These are phyloP conservation scores for Lophotis ruficrista DNA, from an alignment of 2,113 vertebrate genomes.

Conservation along the genomic window DNA sequence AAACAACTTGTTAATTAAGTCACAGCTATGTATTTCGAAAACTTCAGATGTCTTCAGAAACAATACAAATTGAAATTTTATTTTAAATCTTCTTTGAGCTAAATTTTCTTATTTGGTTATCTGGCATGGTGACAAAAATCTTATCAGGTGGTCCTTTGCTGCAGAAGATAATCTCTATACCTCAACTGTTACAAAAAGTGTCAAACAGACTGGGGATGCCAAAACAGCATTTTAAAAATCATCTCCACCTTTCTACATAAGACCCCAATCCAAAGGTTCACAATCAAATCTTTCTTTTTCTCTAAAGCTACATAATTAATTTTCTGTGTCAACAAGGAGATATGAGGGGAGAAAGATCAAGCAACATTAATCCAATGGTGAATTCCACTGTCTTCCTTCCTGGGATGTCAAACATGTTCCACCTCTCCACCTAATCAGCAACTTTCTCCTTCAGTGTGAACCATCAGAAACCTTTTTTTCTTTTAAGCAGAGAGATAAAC, in stretches of 20 bases:
- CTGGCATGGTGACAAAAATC: background rate
- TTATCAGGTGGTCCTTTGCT: background rate
- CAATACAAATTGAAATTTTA: background rate
- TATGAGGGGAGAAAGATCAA: background rate
- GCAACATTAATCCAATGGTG: background rate
- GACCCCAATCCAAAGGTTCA: background rate
- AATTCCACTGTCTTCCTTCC: background rate
- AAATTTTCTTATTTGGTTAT: background rate
- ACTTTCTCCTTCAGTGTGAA: background rate
- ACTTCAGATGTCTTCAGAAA: background rate
- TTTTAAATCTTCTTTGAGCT: background rate
- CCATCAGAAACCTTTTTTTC: background rate
- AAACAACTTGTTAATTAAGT: slow-evolving; percentile 51
- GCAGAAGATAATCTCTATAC: background rate
- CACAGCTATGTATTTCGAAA: background rate
- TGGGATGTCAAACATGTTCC: background rate
- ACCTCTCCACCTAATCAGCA: background rate
- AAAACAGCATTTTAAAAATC: background rate
- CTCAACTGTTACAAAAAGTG: background rate
- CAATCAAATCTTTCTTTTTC: background rate
- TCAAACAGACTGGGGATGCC: background rate
- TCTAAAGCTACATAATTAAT: background rate
- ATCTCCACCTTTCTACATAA: background rate
- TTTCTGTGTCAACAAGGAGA: background rate
- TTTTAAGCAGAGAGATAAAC: background rate